phyloP scores from a whole-genome alignment of 2,888 invertebrate species.

The Harpalus rufipes region DNA sequence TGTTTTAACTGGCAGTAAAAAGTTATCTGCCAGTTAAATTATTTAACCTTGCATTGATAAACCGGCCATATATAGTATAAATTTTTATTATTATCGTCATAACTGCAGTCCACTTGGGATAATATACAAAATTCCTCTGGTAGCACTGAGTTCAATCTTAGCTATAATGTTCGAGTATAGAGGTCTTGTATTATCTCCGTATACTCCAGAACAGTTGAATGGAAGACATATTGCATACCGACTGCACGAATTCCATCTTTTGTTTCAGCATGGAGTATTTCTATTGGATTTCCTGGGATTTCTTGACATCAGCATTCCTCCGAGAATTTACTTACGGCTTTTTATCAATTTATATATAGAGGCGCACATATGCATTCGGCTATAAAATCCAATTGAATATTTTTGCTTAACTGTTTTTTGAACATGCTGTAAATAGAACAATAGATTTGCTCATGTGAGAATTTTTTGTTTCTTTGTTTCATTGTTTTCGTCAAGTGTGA shows the following conservation, averaged over 20 bases:
- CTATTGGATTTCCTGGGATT: constrained; percentile 52
- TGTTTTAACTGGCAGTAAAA: no score
- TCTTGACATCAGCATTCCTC: constrained; percentile 42
- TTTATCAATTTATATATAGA: constrained; percentile 46
- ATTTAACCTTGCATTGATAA: no score
- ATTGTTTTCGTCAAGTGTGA: constrained; percentile 11
- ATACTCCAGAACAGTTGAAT: constrained; percentile 12
- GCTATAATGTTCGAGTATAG: no score
- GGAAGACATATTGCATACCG: constrained; percentile 50
- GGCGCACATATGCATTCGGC: constrained; percentile 9
- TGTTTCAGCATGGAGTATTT: constrained; percentile 40
- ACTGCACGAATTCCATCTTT: constrained; percentile 43
- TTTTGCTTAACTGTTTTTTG: constrained; percentile 44
- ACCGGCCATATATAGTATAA: no score
- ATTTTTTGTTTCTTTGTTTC: constrained; percentile 26
- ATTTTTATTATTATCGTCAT: no score
- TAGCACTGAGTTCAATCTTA: no score
- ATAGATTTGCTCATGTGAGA: constrained; percentile 34
- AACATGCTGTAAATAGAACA: constrained; percentile 28
- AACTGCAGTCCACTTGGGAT: no score
- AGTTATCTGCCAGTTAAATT: no score
- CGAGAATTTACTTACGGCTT: constrained; percentile 46
- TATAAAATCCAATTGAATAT: constrained; percentile 45
- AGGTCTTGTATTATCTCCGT: no score
- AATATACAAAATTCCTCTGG: no score